Evolutionary conservation across 53 echinoderm and acorn worm genomes (phyloP), one percentile per base, ranked within the genome.

Genomic region (Crossaster papposus): DNA sequence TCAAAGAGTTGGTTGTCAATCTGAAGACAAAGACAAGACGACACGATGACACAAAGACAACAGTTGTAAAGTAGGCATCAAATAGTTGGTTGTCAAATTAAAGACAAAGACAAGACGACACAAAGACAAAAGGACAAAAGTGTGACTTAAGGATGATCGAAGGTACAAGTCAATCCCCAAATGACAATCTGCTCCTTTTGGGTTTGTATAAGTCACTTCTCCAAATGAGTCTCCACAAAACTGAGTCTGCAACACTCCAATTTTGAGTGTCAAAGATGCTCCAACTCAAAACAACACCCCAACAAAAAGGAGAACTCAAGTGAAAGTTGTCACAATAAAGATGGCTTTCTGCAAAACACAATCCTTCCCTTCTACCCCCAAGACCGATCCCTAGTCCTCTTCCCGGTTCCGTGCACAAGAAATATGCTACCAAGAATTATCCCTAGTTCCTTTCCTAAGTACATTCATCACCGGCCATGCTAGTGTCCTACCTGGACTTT

Each of bases 1-100:
- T 98, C 98, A 89, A 91, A 96, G 30, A 98, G 90, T 83, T 98
- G 98, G 83, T 98, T 98, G 93, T 98, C 98, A 90, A 98, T 90
- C 98, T 98, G 82, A 23, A 64, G 9, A 31, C 10, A 71, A 71
- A 20, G 17, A 44, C 6, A 44, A 44, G 9, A 44, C n/a, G 44
- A 44, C 44, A 44, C 0, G 44, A 44, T 7, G 9, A 44, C 44
- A 44, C 0, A 0, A 44, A 9, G 44, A 44, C 44, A n/a, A 96
- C 98, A 44, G 96, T 98, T 32, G 98, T 90, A 89, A 98, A 98
- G 81, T 96, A 94, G 11, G 98, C 98, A 82, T 98, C 98, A 58
- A 20, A 44, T 44, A 9, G 44, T 7, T 44, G 44, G 9, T 44
- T 44, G 5, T 44, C 44, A 44, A 1, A 89, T 96, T 98, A 79